These are phyloP conservation scores for Trigoniulus corallinus DNA, from an alignment of 1,140 invertebrate species.

Conservation along the genomic window DNA sequence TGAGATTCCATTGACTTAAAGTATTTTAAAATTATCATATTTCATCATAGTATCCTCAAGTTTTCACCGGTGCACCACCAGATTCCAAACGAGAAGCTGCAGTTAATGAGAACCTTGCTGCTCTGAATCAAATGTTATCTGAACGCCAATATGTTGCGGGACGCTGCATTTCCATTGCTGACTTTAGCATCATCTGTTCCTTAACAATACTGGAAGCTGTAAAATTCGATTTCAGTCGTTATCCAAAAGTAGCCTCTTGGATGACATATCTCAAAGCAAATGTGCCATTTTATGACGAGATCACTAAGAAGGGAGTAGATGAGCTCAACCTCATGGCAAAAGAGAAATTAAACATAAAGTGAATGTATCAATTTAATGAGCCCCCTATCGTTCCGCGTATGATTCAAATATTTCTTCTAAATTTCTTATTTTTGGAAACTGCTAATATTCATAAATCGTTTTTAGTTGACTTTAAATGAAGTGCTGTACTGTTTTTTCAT, in stretches of 20 bases:
- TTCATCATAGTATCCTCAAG: background rate
- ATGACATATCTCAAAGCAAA: background rate
- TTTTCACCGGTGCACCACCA: slow-evolving; percentile 1
- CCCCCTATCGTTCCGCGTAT: no score
- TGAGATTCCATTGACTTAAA: slow-evolving; percentile 1
- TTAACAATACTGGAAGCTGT: slow-evolving; percentile 15
- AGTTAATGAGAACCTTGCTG: slow-evolving; percentile 13
- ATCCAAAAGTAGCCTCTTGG: background rate
- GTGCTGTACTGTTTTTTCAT: no score
- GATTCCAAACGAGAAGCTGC: slow-evolving; percentile 10
- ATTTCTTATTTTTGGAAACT: no score
- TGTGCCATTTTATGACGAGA: background rate
- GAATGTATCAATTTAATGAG: no score
- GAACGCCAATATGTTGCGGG: slow-evolving; percentile 17
- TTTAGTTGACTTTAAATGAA: no score
- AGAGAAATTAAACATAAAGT: no score
- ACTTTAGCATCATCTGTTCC: slow-evolving; percentile 17
- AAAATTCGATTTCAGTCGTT: background rate
- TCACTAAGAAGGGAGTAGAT: background rate
- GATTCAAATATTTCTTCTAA: no score
- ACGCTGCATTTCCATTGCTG: slow-evolving; percentile 20
- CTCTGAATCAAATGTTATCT: slow-evolving; percentile 15
- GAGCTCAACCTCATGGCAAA: no score
- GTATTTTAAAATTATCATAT: no score
- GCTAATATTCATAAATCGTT: no score